Evolutionary conservation across 2,113 vertebrate species (phyloP).

Genomic region (Etheostoma cragini): DNA sequence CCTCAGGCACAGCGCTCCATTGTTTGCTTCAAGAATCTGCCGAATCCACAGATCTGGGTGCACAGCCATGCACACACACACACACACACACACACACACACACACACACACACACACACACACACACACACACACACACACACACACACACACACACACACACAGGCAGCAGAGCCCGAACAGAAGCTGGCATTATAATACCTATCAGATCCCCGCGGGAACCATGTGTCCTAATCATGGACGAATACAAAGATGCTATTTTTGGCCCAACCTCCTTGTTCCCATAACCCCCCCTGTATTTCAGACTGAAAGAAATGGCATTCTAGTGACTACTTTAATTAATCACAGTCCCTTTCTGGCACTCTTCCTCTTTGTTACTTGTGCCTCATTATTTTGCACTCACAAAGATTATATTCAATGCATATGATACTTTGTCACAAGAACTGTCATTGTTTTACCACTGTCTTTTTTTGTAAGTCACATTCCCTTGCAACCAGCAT

Average conservation of each 20-base stretch:
- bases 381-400: conserved; percentile 21
- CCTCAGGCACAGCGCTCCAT: conserved; percentile 79
- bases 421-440: conserved; percentile 5
- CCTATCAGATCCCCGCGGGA: conserved; percentile 69
- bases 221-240: conserved; percentile 64
- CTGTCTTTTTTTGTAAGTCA: not conserved
- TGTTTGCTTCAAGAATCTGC: conserved; percentile 75
- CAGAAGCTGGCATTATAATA: conserved; percentile 80
- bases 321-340: conserved; percentile 68
- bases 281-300: conserved; percentile 52
- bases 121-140: conserved; percentile 32
- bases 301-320: conserved; percentile 45
- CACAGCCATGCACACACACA: conserved; percentile 29
- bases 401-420: conserved; percentile 36
- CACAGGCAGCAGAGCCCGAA: conserved; percentile 59
- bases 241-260: conserved; percentile 79
- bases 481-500: not conserved
- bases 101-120: conserved; percentile 44
- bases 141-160: conserved; percentile 41
- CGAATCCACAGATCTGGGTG: conserved; percentile 73
- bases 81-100: conserved; percentile 37
- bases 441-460: conserved; percentile 7
- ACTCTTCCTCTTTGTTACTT: not conserved
- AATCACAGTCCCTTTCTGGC: conserved; percentile 32
- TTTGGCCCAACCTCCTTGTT: conserved; percentile 69